Evolutionary conservation across 2,888 invertebrate species (phyloP), one percentile per base, ranked within the genome.

Genomic region (Drosophila borealis): DNA sequence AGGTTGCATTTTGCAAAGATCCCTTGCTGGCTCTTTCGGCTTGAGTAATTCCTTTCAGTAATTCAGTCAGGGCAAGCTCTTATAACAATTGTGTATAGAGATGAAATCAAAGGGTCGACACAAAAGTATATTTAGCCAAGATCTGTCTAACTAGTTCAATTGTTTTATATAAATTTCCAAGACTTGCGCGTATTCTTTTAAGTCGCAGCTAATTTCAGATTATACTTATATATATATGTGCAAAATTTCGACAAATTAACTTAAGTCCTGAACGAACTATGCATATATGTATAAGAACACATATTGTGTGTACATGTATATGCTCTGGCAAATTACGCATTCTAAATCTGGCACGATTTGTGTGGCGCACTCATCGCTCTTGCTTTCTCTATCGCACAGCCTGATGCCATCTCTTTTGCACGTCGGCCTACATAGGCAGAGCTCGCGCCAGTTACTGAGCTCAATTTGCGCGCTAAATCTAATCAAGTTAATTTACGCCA

Each of bases 401-500:
- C 19, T 21, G 8, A 9, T 4, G 4, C 39, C 14, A 9, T 50
- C 44, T 33, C 51, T 11, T 39, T 56, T 37, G 17, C 29, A 19
- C 56, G 19, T 46, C 62, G 62, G 46, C 63, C 59, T 45, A 69
- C 56, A 64, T 60, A 48, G 17, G 29, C 36, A 10, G 33, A 41
- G 42, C 39, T 49, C 36, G 36, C 50, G 73, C 21, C 64, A 70
- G 53, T 68, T 63, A 61, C 60, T 44, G 63, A 54, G 53, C 62
- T 68, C 68, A 78, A 78, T 68, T 88, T 87, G 84, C 81, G 65
- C 67, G 64, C 79, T 83, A 88, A 86, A 88, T 81, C 84, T 88
- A 88, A 83, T 83, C 87, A 88, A 88, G 78, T 87, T 83, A 87
- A 88, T 88, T 83, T 78, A 84, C 84, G 69, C 89, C 81, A 68